Base-by-base conservation (phyloP, 37 sponge, comb jelly and placozoan species). In the Hexactinellida sp. region DNA sequence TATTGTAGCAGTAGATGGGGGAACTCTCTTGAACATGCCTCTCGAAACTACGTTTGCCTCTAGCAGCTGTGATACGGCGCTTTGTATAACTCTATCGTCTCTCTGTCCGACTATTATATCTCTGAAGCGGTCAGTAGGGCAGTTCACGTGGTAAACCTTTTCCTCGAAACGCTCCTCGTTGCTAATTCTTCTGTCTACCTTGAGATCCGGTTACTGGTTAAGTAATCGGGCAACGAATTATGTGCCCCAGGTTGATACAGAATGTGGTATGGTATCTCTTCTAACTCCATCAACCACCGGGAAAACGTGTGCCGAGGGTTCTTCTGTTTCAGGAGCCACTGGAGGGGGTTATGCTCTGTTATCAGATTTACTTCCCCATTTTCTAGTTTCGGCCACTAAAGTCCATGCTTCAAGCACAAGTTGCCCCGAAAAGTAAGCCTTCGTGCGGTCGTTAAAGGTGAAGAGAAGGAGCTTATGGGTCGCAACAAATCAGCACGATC, bases 261-360 rank as follows among this genome's bases (percentile, higher is more conserved):
- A 16, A 41, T 41, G 47, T 13, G 47, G 13, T 41, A 41, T 13
- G 47, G 47, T 41, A 41, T 41, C 47, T 41, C 47, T 13, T 41
- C 47, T 5, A 41, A 13, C 47, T 41, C 47, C 47, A 41, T 41
- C 13, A 41, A 13, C 13, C 47, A 41, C 13, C 13, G 47, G 47
- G 47, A 41, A 41, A 41, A 41, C 13, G 47, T 41, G 47, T 41
- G 47, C 10, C 47, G 47, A 13, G 88, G 88, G 24, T 86, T 52
- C 85, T 88, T 88, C 34, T 87, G 84, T 9, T 83, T 87, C 39
- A 36, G 36, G 16, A 90, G 35, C 39, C 55, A 90, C 38, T 21
- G 51, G 37, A 90, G 90, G 83, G 85, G 38, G 54, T 84, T 32
- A 38, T 90, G 88, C 32, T 88, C 88, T 23, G 88, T 88, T 16